These are phyloP conservation scores for Bufotes viridis DNA, from an alignment of 2,797 vertebrate genomes.

Conservation along the genomic window DNA sequence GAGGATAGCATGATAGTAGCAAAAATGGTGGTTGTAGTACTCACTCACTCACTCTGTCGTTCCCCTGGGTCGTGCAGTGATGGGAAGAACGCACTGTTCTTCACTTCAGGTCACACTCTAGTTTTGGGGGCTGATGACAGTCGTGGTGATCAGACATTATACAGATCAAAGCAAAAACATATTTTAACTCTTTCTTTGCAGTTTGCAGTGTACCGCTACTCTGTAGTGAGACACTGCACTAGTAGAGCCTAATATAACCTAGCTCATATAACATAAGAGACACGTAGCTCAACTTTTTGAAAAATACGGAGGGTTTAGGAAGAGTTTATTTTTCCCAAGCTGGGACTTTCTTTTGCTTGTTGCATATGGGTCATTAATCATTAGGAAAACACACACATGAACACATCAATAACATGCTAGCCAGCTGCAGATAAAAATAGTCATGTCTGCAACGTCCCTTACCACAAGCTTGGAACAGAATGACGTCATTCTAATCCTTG, in stretches of 20 bases:
- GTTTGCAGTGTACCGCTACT: too few species aligned
- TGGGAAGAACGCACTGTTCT: too few species aligned
- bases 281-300: not conserved
- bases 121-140: too few species aligned
- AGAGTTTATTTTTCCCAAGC: not conserved
- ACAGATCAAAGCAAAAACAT: too few species aligned
- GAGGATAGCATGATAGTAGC: too few species aligned
- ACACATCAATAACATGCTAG: not conserved
- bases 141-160: too few species aligned
- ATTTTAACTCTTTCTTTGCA: too few species aligned
- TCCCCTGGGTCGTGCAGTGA: too few species aligned
- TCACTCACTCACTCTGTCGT: too few species aligned
- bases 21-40: too few species aligned
- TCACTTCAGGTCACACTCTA: too few species aligned
- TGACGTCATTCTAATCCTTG: not conserved
- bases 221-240: not conserved
- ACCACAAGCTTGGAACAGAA: not conserved
- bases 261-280: not conserved
- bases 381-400: not conserved
- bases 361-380: not conserved
- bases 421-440: not conserved
- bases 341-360: not conserved
- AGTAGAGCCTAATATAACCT: not conserved
- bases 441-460: not conserved
- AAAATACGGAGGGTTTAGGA: not conserved